Base-by-base conservation (phyloP, 2,113 vertebrate genomes). In the Anarrhichthys ocellatus region DNA sequence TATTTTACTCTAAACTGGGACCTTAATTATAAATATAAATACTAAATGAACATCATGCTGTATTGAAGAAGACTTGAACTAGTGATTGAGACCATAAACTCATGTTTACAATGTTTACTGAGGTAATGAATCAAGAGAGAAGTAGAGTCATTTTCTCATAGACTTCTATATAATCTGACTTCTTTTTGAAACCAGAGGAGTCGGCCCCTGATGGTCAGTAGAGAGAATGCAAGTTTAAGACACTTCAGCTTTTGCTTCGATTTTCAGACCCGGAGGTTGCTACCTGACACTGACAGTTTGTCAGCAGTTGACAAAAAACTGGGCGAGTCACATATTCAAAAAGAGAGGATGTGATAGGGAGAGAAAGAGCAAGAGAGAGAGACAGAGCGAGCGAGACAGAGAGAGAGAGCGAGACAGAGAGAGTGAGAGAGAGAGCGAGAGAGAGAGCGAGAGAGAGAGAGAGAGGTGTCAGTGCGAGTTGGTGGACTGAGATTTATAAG, bases 401-500 rank as follows among this genome's bases (percentile, higher is more conserved):
- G 10, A 44, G 32, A 34, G 32, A 34, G 4, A 34, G 32, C 2
- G 32, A 34, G 32, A 34, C 2, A 34, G 32, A 34, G 32, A 34
- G 4, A 34, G 32, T 5, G 32, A 34, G 32, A 34, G 9, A 44
- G 10, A 44, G 6, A 22, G 1, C 11, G 9, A 13, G 27, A 22
- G 42, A n/a, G 9, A 22, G 6, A 20, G 48, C 22, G 18, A 22
- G n/a, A 29, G 3, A 58, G 56, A 7, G 56, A 27, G 3, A 27
- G 8, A 6, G 22, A 54, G 34, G 29, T 72, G 59, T 69, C 58
- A 32, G 3, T 59, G 54, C 34, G 18, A 72, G 75, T 42, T 24
- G 29, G 64, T 22, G 24, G 0, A 42, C n/a, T 40, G 18, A 36
- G 71, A 85, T 81, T 69, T 73, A 81, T 64, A 84, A 52, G 70